Evolutionary conservation across 2,797 vertebrate species (phyloP).

Genomic region (Propithecus deckenii): DNA sequence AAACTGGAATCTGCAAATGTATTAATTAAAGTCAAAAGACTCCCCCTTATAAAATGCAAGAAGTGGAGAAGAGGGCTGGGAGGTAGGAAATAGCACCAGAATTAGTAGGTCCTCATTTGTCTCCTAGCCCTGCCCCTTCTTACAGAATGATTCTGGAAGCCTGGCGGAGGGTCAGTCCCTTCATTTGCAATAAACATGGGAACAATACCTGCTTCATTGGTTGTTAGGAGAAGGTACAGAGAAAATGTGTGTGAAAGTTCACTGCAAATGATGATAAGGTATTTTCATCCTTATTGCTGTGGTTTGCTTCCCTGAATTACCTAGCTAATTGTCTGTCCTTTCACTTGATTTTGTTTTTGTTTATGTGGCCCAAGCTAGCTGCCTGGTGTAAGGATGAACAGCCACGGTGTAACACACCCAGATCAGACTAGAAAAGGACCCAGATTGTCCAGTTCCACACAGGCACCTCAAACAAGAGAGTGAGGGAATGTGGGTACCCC

Average conservation of each 20-base stretch:
- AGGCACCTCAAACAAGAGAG: neutral
- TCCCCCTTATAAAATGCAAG: neutral
- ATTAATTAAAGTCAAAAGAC: neutral
- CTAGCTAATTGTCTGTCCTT: neutral
- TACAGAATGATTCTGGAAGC: neutral
- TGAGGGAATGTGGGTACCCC: neutral
- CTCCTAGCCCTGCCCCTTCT: neutral
- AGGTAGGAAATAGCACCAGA: neutral
- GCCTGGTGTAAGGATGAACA: neutral
- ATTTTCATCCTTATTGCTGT: neutral
- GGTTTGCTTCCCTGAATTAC: constrained; percentile 1
- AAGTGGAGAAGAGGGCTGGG: neutral
- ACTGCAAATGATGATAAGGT: neutral
- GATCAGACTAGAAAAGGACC: neutral
- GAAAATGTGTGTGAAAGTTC: neutral
- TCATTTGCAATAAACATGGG: neutral
- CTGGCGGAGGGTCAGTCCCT: neutral
- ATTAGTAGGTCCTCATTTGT: neutral
- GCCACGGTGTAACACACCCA: neutral
- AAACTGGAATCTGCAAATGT: neutral
- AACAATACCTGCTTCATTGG: neutral
- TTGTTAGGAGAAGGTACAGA: neutral
- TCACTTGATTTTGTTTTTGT: constrained; percentile 4
- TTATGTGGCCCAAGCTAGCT: neutral
- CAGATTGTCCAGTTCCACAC: neutral